Percentiles rank a stretch among this genome's conserved stretches.
These are phyloP conservation scores for Limenitis camilla DNA, from an alignment of 2,888 invertebrate genomes.

Conservation along the genomic window DNA sequence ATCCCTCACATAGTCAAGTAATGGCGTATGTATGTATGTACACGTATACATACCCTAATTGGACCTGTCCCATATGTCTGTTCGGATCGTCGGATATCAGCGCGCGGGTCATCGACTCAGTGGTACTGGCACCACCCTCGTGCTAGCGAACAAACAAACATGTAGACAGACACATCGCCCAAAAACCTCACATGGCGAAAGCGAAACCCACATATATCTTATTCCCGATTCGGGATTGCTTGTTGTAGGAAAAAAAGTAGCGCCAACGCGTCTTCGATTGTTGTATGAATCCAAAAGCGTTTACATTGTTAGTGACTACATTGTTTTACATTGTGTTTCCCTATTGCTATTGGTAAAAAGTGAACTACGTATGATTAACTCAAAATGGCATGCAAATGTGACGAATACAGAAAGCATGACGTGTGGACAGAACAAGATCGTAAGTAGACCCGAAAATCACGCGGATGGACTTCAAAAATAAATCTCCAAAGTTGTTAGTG, in stretches of 20 bases:
- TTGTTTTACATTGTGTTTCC: slow-evolving; percentile 43
- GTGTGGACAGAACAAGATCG: slow-evolving; percentile 42
- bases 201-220: slow-evolving; percentile 29
- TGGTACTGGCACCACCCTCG: slow-evolving; percentile 93
- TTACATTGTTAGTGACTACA: slow-evolving; percentile 55
- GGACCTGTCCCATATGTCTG: slow-evolving; percentile 92
- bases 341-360: slow-evolving; percentile 12
- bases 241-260: slow-evolving; percentile 74
- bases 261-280: slow-evolving; percentile 49
- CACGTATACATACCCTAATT: slow-evolving; percentile 91
- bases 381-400: slow-evolving; percentile 66
- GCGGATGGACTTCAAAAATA: slow-evolving; percentile 72
- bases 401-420: slow-evolving; percentile 64
- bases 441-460: slow-evolving; percentile 23
- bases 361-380: slow-evolving; percentile 44
- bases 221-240: slow-evolving; percentile 41
- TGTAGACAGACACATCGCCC: slow-evolving; percentile 62
- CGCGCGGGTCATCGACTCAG: slow-evolving; percentile 96
- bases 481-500: slow-evolving; percentile 62
- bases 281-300: slow-evolving; percentile 44
- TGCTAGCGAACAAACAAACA: slow-evolving; percentile 84
- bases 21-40: slow-evolving; percentile 65
- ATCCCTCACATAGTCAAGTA: slow-evolving; percentile 37
- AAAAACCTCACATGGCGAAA: slow-evolving; percentile 47
- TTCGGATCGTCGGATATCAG: slow-evolving; percentile 95